Evolutionary conservation across 2,797 vertebrate genomes (phyloP).

Genomic region (Luscinia megarhynchos): DNA sequence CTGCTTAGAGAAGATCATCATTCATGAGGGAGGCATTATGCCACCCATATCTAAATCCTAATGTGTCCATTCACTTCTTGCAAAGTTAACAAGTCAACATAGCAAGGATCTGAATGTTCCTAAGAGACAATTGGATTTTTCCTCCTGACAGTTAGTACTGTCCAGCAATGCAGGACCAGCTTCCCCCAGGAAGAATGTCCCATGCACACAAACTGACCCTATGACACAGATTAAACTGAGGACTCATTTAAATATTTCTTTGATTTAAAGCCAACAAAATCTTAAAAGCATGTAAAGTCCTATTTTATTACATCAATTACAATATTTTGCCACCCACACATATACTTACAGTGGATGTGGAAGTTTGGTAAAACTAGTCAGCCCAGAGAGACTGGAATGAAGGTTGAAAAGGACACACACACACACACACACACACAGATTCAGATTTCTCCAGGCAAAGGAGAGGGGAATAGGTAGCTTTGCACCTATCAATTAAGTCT

Average conservation of each 20-base stretch:
- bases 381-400: constrained; percentile 23
- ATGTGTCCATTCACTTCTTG: not conserved
- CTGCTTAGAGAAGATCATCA: not conserved
- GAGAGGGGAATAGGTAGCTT: not conserved
- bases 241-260: constrained; percentile 27
- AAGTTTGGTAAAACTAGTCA: constrained; percentile 31
- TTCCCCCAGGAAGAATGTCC: not conserved
- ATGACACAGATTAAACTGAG: not conserved
- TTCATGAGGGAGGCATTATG: not conserved
- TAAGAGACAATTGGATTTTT: not conserved
- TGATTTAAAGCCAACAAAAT: constrained; percentile 32
- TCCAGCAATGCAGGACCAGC: not conserved
- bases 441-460: constrained; percentile 42
- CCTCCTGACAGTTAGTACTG: not conserved
- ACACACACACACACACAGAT: not conserved
- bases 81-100: not conserved
- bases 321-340: not conserved
- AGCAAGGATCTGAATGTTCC: not conserved
- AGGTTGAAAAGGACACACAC: not conserved
- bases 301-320: constrained; percentile 22
- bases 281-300: not conserved
- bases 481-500: constrained; percentile 34
- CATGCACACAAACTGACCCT: not conserved
- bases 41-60: not conserved
- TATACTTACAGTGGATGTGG: not conserved